Conservation (phyloP, 1,140 invertebrate genomes). For the Panulirus ornatus region DNA sequence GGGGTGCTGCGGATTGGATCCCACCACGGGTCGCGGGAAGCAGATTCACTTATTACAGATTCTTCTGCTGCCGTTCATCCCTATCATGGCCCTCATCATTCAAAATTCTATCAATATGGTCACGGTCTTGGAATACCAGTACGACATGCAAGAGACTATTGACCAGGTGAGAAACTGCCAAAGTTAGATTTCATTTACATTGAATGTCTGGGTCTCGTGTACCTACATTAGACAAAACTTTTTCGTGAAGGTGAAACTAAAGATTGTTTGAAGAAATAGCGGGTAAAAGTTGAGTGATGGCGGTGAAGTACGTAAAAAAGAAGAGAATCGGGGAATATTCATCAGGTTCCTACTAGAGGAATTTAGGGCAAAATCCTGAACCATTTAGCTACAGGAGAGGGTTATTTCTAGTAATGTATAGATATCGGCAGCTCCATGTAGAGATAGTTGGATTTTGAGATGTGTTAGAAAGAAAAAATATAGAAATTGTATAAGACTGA, state of each 20-base stretch:
- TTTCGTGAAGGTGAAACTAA: neutral
- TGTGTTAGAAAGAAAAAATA: neutral
- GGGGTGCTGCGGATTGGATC: slow-evolving; percentile 69
- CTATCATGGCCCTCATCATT: too few relatives aligned
- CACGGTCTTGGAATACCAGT: too few relatives aligned
- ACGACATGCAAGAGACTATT: slow-evolving; percentile 74
- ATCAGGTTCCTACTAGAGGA: neutral
- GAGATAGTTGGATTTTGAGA: neutral
- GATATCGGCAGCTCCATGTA: neutral
- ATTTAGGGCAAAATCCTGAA: neutral
- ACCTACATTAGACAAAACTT: neutral
- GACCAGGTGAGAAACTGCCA: slow-evolving; percentile 47
- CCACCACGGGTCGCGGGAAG: slow-evolving; percentile 70
- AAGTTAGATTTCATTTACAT: neutral
- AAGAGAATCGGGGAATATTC: neutral
- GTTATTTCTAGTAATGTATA: neutral
- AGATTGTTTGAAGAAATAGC: neutral
- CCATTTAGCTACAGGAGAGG: neutral
- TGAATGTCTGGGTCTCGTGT: neutral
- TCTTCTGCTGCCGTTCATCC: too few relatives aligned
- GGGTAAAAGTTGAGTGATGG: neutral
- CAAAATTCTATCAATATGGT: too few relatives aligned
- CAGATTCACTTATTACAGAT: slow-evolving; percentile 73
- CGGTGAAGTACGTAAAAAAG: neutral
- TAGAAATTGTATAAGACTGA: neutral